Evolutionary conservation across 1,140 invertebrate species (phyloP), one percentile per base, ranked within the genome.

Genomic region (Drosophila obscura): DNA sequence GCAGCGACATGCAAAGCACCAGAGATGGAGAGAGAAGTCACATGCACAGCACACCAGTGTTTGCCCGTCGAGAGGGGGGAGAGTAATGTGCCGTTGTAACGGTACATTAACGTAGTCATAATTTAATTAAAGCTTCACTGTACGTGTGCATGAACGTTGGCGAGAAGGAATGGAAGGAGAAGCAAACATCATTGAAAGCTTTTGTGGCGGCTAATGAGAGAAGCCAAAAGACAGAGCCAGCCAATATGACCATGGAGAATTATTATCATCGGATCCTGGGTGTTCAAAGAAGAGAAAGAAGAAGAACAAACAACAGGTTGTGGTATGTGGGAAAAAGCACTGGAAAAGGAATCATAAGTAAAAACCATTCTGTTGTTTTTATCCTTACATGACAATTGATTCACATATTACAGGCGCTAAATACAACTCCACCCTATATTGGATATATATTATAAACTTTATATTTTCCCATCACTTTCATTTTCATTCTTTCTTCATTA

Each of bases 71-170:
- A 13, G 48, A 3, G 45, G 26, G 39, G 7, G 15, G 13, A 13
- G 49, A 45, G 51, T 76, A 72, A 72, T 76, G 76, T 78, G 66
- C 58, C 66, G 60, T 64, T 87, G 83, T 83, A 87, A 88, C 79
- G 79, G 60, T 88, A 87, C 83, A 87, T 87, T 87, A 87, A 73
- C 72, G 74, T 71, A 83, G 83, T 87, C 83, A 87, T 87, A 87
- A 87, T 87, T 87, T 87, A 87, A 87, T 87, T 87, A 87, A 83
- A 81, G 57, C 64, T 55, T 43, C 61, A 45, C 48, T 51, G 53
- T 58, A 71, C 66, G 39, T 51, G 67, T 60, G 46, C 55, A 28
- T 45, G 44, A 41, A 51, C 11, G 41, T 39, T 49, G 19, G 39
- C 13, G 1, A 44, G 63, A 46, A 26, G 24, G 15, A 59, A 19